Percentiles rank a stretch among this genome's conserved stretches.
Evolutionary conservation across 2,888 invertebrate genomes (phyloP).

Genomic region (Oligia strigilis): DNA sequence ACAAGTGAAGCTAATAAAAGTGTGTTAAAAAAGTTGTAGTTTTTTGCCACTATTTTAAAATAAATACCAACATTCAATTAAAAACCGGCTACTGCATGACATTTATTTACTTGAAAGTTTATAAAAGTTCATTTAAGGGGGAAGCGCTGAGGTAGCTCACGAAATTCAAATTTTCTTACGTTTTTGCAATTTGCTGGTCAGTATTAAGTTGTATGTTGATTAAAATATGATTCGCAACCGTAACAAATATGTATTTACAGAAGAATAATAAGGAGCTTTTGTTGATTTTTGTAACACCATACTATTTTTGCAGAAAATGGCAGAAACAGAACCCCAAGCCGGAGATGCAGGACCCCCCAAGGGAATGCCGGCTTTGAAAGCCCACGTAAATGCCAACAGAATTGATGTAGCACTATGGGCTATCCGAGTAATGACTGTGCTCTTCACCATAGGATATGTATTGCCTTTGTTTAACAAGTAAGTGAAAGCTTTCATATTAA

Average conservation of each 20-base stretch:
- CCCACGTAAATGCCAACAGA: constrained; percentile 95
- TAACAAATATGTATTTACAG: no score
- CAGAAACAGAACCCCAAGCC: constrained; percentile 80
- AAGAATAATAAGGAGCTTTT: no score
- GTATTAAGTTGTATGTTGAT: no score
- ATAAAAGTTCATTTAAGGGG: background rate
- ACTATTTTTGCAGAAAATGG: constrained; percentile 77
- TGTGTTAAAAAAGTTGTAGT: background rate
- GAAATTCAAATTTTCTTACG: no score
- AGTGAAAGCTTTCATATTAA: constrained; percentile 74
- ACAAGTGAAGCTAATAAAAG: no score
- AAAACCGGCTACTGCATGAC: background rate
- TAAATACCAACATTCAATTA: background rate
- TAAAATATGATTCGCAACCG: no score
- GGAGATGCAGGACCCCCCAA: constrained; percentile 87
- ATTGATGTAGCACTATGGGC: constrained; percentile 97
- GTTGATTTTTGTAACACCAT: background rate
- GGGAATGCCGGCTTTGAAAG: constrained; percentile 92
- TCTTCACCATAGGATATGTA: constrained; percentile 96
- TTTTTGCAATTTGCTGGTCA: no score
- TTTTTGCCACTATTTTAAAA: background rate
- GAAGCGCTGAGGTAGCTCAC: no score
- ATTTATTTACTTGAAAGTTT: constrained; percentile 2
- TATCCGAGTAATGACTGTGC: constrained; percentile 95
- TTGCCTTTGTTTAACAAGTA: constrained; percentile 96